Evolutionary conservation across 1,140 invertebrate genomes (phyloP).

Genomic region (Centruroides vittatus): DNA sequence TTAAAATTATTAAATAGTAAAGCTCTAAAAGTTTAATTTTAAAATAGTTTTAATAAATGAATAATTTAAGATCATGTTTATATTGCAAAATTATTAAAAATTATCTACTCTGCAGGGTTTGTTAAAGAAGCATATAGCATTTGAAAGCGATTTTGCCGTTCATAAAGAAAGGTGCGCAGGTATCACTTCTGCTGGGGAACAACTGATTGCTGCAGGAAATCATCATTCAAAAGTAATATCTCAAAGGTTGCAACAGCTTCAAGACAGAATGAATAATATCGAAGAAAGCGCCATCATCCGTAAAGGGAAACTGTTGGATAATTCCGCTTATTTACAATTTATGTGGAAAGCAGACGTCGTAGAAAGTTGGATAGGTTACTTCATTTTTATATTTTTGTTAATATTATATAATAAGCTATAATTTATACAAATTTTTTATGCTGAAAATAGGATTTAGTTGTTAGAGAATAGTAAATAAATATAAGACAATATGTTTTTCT

Average conservation of each 20-base stretch:
- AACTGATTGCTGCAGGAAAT: slow-evolving; percentile 67
- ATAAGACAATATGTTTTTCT: no score
- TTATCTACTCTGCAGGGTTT: slow-evolving; percentile 46
- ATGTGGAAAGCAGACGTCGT: slow-evolving; percentile 99
- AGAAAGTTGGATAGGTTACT: slow-evolving; percentile 82
- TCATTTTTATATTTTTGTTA: neutral
- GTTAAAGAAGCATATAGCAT: slow-evolving; percentile 95
- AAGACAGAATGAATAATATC: slow-evolving; percentile 73
- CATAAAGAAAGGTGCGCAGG: slow-evolving; percentile 84
- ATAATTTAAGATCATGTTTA: no score
- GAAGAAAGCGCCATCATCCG: slow-evolving; percentile 64
- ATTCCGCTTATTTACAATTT: slow-evolving; percentile 94
- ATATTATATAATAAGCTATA: neutral
- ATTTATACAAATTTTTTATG: neutral
- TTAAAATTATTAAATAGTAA: no score
- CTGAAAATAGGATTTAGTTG: neutral
- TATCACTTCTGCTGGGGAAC: slow-evolving; percentile 66
- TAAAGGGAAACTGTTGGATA: slow-evolving; percentile 78
- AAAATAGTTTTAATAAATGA: no score
- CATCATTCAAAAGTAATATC: slow-evolving; percentile 78
- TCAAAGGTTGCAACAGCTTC: slow-evolving; percentile 64
- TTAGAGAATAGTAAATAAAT: neutral
- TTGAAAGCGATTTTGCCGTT: slow-evolving; percentile 90
- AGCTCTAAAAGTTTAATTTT: no score
- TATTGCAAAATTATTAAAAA: no score